phyloP scores from a whole-genome alignment of 1,140 invertebrate genomes.

The Drosophila subobscura region DNA sequence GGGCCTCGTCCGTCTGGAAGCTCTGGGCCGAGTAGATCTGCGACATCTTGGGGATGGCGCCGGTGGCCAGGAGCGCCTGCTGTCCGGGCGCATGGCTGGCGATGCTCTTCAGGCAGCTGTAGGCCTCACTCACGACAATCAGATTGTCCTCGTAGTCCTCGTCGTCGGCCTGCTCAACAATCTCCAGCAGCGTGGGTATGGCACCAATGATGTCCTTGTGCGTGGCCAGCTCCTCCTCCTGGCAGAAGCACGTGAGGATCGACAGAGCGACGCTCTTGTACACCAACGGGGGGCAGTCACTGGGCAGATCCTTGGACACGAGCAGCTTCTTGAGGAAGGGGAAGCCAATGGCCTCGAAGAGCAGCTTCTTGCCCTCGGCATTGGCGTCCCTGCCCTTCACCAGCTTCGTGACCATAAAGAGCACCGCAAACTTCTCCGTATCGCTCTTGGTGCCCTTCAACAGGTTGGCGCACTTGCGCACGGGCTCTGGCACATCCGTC shows the following conservation, averaged over 20 bases:
- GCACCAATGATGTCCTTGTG: constrained; percentile 92
- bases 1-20: constrained; percentile 93
- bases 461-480: constrained; percentile 91
- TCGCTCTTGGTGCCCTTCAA: constrained; percentile 91
- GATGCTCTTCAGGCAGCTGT: constrained; percentile 92
- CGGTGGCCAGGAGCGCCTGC: constrained; percentile 89
- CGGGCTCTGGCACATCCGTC: constrained; percentile 88
- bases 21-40: constrained; percentile 93
- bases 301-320: constrained; percentile 89
- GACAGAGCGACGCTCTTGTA: constrained; percentile 95
- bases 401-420: constrained; percentile 95
- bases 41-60: constrained; percentile 91
- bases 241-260: constrained; percentile 92
- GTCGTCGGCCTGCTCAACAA: constrained; percentile 91
- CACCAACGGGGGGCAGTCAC: constrained; percentile 92
- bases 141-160: constrained; percentile 92
- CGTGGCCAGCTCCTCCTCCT: constrained; percentile 90
- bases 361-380: constrained; percentile 88
- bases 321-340: constrained; percentile 92
- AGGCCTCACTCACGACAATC: constrained; percentile 94
- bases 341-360: constrained; percentile 95
- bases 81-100: constrained; percentile 89
- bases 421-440: constrained; percentile 95
- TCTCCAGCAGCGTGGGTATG: constrained; percentile 91
- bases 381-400: constrained; percentile 92